Percentiles rank a stretch among this genome's conserved stretches.
These are phyloP conservation scores for Muricea muricata DNA, from an alignment of 92 coral and sea anemone species.

Conservation along the genomic window DNA sequence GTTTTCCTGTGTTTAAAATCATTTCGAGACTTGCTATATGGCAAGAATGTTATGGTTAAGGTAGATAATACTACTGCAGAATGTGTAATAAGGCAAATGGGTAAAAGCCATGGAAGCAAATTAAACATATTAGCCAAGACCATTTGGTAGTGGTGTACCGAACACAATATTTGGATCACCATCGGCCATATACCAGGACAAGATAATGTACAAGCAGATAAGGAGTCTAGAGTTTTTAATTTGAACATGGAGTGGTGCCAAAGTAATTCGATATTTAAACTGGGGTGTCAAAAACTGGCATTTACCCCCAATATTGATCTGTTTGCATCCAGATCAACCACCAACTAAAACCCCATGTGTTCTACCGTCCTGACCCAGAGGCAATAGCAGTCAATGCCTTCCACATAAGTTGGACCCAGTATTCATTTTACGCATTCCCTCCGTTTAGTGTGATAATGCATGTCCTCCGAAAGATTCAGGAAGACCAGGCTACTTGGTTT, in stretches of 20 bases:
- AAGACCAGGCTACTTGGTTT: no score
- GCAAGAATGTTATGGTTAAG: not conserved
- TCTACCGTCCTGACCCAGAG: not conserved
- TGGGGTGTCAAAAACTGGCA: not conserved
- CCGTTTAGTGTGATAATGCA: no score
- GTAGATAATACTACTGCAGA: not conserved
- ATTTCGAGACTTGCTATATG: no score
- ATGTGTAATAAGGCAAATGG: not conserved
- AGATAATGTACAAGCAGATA: no score
- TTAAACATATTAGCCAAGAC: not conserved
- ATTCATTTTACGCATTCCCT: no score
- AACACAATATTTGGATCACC: no score
- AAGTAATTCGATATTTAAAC: no score
- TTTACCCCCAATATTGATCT: not conserved
- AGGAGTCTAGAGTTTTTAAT: not conserved
- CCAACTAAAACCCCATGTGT: not conserved
- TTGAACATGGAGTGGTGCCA: not conserved
- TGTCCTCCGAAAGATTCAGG: no score
- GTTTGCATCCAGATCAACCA: not conserved
- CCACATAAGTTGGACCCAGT: no score
- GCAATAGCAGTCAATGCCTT: not conserved
- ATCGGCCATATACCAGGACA: no score
- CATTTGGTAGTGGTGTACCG: not conserved
- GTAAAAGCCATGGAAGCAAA: not conserved
- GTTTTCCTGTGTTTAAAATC: not conserved